phyloP scores from a whole-genome alignment of 2,888 invertebrate species.

The Bugula neritina region DNA sequence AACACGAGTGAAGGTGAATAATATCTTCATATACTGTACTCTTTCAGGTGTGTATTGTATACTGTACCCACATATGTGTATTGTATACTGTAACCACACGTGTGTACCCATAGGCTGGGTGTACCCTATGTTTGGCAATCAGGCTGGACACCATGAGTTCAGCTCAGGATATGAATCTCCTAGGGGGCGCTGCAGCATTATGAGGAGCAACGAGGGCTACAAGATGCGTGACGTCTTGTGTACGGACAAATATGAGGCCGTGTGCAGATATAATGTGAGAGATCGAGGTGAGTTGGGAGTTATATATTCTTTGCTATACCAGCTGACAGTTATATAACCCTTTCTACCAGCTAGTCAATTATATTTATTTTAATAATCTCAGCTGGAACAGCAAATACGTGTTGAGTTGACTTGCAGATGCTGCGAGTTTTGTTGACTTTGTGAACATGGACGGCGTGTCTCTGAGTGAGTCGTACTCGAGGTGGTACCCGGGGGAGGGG shows the following conservation, averaged over 20 bases:
- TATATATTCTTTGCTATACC: background rate
- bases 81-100: background rate
- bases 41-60: background rate
- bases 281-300: background rate
- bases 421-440: background rate
- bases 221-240: background rate
- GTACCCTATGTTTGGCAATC: background rate
- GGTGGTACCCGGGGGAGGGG: background rate
- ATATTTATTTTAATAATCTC: too few species aligned
- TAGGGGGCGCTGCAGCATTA: background rate
- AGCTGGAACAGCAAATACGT: too few species aligned
- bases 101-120: background rate
- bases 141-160: background rate
- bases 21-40: background rate
- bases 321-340: too few species aligned
- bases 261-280: slow-evolving; percentile 9
- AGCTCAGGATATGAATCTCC: background rate
- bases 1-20: background rate
- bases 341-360: background rate
- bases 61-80: background rate
- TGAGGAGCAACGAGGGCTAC: background rate
- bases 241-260: background rate
- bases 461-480: slow-evolving; percentile 1
- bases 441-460: slow-evolving; percentile 12
- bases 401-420: background rate